Evolutionary conservation across 2,113 vertebrate genomes (phyloP).

Genomic region (Amphilophus citrinellus): DNA sequence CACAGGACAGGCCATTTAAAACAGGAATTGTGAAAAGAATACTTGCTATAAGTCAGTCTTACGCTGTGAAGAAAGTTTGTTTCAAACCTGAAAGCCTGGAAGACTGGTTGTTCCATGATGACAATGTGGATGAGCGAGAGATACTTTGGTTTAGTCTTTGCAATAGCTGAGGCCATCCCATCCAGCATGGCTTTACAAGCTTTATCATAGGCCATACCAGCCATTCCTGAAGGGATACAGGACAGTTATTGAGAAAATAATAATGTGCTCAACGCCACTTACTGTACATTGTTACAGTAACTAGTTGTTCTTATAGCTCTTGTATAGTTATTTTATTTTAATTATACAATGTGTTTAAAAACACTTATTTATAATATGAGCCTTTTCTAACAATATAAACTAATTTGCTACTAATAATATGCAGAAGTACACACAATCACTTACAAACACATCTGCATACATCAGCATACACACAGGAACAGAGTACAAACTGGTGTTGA

Average conservation of each 20-base stretch:
- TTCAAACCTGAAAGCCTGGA: constrained; percentile 67
- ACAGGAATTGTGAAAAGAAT: not conserved
- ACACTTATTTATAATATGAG: too few relatives aligned
- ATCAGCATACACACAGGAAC: not conserved
- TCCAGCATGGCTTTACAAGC: constrained; percentile 71
- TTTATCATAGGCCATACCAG: not conserved
- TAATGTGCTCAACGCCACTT: not conserved
- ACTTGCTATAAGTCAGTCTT: not conserved
- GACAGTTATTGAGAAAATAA: not conserved
- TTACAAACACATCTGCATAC: not conserved
- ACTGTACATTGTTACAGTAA: not conserved
- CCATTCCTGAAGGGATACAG: constrained; percentile 44
- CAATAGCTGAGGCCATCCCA: constrained; percentile 56
- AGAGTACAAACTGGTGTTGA: constrained; percentile 69
- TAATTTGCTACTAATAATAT: not conserved
- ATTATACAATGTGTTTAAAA: too few relatives aligned
- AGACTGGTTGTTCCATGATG: constrained; percentile 52
- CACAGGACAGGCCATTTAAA: not conserved
- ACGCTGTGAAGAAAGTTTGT: not conserved
- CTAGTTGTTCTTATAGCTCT: not conserved
- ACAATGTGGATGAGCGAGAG: constrained; percentile 66
- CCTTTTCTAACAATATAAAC: too few relatives aligned
- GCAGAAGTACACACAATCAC: not conserved
- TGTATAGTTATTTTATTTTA: too few relatives aligned
- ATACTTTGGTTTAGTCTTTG: constrained; percentile 18